Evolutionary conservation across 2,797 vertebrate genomes (phyloP).

Genomic region (Sebastes steindachneri): DNA sequence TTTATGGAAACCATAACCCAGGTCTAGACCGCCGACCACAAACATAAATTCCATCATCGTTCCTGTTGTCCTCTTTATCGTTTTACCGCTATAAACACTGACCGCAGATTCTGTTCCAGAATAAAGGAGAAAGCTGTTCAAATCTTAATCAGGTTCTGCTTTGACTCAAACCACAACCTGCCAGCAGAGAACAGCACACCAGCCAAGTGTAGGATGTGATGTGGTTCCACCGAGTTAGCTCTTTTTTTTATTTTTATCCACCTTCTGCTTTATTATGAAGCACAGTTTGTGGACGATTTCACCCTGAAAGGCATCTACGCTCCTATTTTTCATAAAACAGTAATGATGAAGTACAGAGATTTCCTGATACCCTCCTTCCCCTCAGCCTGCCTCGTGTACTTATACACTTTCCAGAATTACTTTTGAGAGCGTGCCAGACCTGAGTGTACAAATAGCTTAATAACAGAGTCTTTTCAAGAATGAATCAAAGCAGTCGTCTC

Average conservation of each 20-base stretch:
- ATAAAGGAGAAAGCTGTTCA: conserved; percentile 20
- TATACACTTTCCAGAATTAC: conserved; percentile 36
- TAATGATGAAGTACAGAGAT: conserved; percentile 20
- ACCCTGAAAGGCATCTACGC: neutral
- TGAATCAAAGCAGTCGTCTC: conserved; percentile 18
- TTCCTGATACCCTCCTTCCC: conserved; percentile 12
- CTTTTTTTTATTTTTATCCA: neutral
- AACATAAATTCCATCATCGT: neutral
- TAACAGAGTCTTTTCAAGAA: neutral
- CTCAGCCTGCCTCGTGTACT: conserved; percentile 6
- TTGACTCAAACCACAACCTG: conserved; percentile 28
- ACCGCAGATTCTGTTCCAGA: conserved; percentile 15
- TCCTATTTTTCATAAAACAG: conserved; percentile 34
- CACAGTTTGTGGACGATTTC: neutral
- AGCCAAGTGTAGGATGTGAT: conserved; percentile 2
- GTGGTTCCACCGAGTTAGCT: neutral
- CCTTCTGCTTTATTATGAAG: neutral
- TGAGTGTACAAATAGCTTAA: conserved; percentile 14
- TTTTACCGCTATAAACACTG: neutral
- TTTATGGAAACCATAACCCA: neutral
- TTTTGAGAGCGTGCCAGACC: conserved; percentile 8
- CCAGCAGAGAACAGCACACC: neutral
- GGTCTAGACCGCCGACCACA: conserved; percentile 2
- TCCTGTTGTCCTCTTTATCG: neutral
- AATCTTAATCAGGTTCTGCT: conserved; percentile 28